These are phyloP conservation scores for Lepetodrilus schrolli DNA, from an alignment of 2,888 invertebrate genomes.

Conservation along the genomic window DNA sequence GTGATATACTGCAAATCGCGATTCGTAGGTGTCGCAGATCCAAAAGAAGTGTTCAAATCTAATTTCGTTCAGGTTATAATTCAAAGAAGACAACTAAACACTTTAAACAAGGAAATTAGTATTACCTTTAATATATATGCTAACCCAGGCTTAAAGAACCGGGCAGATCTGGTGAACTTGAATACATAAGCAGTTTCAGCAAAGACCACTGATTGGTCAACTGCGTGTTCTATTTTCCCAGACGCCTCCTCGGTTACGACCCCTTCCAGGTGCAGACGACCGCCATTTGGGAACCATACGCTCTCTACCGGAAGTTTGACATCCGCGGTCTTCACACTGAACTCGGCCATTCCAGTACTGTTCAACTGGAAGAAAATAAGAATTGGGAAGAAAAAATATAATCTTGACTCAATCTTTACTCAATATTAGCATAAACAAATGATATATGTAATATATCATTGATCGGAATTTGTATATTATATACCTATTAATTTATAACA, in stretches of 20 bases:
- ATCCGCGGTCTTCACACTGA: slow-evolving; percentile 40
- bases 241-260: slow-evolving; percentile 54
- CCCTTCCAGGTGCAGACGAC: slow-evolving; percentile 50
- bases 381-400: too few relatives aligned
- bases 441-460: too few relatives aligned
- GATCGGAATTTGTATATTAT: too few relatives aligned
- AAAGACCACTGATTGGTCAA: slow-evolving; percentile 50
- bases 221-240: slow-evolving; percentile 47
- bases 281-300: slow-evolving; percentile 57
- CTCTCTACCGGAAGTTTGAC: slow-evolving; percentile 41
- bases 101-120: too few relatives aligned
- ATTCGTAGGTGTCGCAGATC: too few relatives aligned
- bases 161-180: slow-evolving; percentile 48
- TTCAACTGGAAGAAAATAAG: slow-evolving; percentile 46
- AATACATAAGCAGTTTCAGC: slow-evolving; percentile 48
- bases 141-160: slow-evolving; percentile 56
- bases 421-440: too few relatives aligned
- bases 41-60: too few relatives aligned
- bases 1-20: too few relatives aligned
- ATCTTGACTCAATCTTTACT: too few relatives aligned
- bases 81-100: too few relatives aligned
- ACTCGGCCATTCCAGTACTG: slow-evolving; percentile 39
- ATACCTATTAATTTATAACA: not conserved
- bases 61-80: too few relatives aligned
- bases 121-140: slow-evolving; percentile 53